Base-by-base conservation (phyloP, 1,140 invertebrate genomes). In the Lasioglossum albipes region DNA sequence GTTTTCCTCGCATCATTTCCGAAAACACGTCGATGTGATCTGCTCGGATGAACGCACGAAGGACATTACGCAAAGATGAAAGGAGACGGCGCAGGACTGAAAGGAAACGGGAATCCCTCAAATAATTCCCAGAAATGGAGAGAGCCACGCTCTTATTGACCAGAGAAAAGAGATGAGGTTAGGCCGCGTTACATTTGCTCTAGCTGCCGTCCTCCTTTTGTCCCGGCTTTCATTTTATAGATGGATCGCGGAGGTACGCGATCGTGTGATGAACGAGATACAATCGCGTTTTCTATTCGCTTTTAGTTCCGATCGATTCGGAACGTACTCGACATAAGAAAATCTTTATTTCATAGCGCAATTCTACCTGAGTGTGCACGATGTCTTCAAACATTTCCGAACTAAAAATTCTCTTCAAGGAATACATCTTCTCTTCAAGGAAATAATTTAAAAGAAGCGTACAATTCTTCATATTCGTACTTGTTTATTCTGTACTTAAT, bases 211-310 rank as follows among this genome's bases (percentile, higher is more conserved):
- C 54, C 70, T 74, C 69, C 70, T 81, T 86, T 80, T 79, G 62
- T 80, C 75, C 49, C 49, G 80, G 73, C 71, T 88, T 87, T 89
- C 85, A 87, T 89, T 90, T 90, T 89, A 90, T 89, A 90, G 89
- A 90, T 82, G 89, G 89, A 90, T 89, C 77, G 89, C 83, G 71
- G 77, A 84, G 88, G 81, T 89, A 89, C 87, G 86, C 84, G 87
- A 75, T 89, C 83, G 64, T 72, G 74, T 83, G 82, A 75, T 82
- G 85, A 79, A 82, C 77, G 75, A 84, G 81, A 89, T 86, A 79
- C 75, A 45, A 67, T 20, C 65, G 20, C 42, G 61, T 66, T 80
- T 62, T 75, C 45, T 41, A 61, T 85, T 65, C 45, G 22, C 64
- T 69, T 65, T 45, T 69, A 84, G 73, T 75, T 84, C 82, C 49